Base-by-base conservation (phyloP, 2,797 vertebrate genomes). In the Rhinatrema bivittatum region DNA sequence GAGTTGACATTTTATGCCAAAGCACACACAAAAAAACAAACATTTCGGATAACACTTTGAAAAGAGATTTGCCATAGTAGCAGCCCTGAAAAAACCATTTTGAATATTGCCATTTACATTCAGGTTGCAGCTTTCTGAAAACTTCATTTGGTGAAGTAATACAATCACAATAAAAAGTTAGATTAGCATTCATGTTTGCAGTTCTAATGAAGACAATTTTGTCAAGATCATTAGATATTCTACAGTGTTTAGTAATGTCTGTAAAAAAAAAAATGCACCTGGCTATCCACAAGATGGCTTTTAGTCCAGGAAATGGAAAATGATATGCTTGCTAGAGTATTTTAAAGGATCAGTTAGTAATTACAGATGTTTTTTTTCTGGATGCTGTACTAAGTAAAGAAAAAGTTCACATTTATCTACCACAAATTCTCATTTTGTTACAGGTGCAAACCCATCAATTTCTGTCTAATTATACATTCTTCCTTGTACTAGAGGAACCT, bases 381-480 rank as follows among this genome's bases (percentile, higher is more conserved):
- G 30, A 42, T 48, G 66, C 57, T 60, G 60, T 58, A 60, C 30
- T 2, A 56, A 39, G 20, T 45, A 62, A 56, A 69, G 39, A 55
- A 60, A 49, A 55, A 57, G 61, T 74, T 70, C 60, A 53, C 19
- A 53, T 53, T 70, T 45, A 55, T 58, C 53, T 46, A 20, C 62
- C 65, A 65, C 60, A 74, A 70, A 74, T 74, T 77, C 56, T 64
- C 55, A 56, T 65, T 72, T 65, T 66, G 60, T 60, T 57, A 55
- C 36, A 65, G 53, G 56, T 51, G 39, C 33, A 60, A 56, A 46
- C 35, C 40, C 60, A 73, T 81, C 63, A 77, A 70, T 81, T 81
- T 70, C 35, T 65, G 72, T 68, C 75, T 79, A 76, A 78, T 76
- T 79, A 71, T 68, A 53, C n/a, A n/a, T 54, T 67, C 57, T 63